Evolutionary conservation across 2,888 invertebrate species (phyloP).

Genomic region (Poecilobothrus nobilitatus): DNA sequence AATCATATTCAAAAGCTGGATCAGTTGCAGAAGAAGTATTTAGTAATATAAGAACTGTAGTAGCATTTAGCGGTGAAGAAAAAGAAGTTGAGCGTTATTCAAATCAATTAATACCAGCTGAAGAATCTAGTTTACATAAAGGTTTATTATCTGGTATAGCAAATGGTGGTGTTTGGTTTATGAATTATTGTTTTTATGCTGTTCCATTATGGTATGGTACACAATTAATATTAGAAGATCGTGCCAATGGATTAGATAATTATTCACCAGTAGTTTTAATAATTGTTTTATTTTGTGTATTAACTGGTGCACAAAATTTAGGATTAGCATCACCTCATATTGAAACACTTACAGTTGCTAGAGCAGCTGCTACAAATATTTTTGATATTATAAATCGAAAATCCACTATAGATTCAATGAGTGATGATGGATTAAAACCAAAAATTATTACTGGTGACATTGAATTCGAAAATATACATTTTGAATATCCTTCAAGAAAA

Average conservation of each 20-base stretch:
- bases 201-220: constrained; percentile 69
- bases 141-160: constrained; percentile 47
- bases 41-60: constrained; percentile 58
- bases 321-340: constrained; percentile 61
- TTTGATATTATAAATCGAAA: constrained; percentile 59
- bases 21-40: constrained; percentile 63
- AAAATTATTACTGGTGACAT: constrained; percentile 52
- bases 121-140: constrained; percentile 49
- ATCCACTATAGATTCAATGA: constrained; percentile 58
- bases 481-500: constrained; percentile 61
- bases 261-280: constrained; percentile 58
- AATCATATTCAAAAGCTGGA: constrained; percentile 63
- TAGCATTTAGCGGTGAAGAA: constrained; percentile 62
- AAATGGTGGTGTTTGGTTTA: constrained; percentile 47
- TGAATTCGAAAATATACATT: constrained; percentile 54
- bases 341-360: constrained; percentile 57
- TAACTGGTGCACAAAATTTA: constrained; percentile 62
- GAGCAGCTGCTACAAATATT: constrained; percentile 59
- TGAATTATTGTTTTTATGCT: constrained; percentile 59
- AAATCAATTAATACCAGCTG: constrained; percentile 49
- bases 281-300: constrained; percentile 62
- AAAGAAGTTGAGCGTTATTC: constrained; percentile 55
- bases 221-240: constrained; percentile 53
- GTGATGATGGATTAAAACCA: constrained; percentile 51
- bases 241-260: constrained; percentile 45